These are phyloP conservation scores for Amblyjoppa proteus DNA, from an alignment of 2,888 invertebrate genomes.

Conservation along the genomic window DNA sequence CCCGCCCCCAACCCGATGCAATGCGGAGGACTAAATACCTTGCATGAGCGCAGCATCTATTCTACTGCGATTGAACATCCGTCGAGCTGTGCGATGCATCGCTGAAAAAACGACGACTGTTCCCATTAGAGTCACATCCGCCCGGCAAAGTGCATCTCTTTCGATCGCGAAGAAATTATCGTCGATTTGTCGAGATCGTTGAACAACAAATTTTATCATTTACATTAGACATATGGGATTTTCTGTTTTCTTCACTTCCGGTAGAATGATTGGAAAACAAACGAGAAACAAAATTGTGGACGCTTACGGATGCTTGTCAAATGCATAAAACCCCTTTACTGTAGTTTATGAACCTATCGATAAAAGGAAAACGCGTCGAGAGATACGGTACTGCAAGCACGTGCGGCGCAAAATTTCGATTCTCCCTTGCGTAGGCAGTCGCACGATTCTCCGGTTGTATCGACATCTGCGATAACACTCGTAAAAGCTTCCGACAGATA, in stretches of 20 bases:
- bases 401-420: neutral
- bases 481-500: slow-evolving; percentile 38
- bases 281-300: neutral
- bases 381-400: neutral
- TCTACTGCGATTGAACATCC: slow-evolving; percentile 32
- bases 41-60: slow-evolving; percentile 23
- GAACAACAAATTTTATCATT: neutral
- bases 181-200: neutral
- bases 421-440: neutral
- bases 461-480: slow-evolving; percentile 25
- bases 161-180: neutral
- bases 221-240: neutral
- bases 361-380: neutral
- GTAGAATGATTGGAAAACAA: neutral
- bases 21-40: slow-evolving; percentile 28
- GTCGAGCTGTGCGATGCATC: slow-evolving; percentile 27
- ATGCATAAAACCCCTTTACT: neutral
- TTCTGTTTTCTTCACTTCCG: neutral
- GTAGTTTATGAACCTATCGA: neutral
- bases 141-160: neutral
- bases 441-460: slow-evolving; percentile 1
- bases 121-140: neutral
- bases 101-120: slow-evolving; percentile 18
- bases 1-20: neutral
- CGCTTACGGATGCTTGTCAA: neutral